Evolutionary conservation across 2,113 vertebrate species (phyloP), one percentile per base, ranked within the genome.

Genomic region (Cyanoderma ruficeps): DNA sequence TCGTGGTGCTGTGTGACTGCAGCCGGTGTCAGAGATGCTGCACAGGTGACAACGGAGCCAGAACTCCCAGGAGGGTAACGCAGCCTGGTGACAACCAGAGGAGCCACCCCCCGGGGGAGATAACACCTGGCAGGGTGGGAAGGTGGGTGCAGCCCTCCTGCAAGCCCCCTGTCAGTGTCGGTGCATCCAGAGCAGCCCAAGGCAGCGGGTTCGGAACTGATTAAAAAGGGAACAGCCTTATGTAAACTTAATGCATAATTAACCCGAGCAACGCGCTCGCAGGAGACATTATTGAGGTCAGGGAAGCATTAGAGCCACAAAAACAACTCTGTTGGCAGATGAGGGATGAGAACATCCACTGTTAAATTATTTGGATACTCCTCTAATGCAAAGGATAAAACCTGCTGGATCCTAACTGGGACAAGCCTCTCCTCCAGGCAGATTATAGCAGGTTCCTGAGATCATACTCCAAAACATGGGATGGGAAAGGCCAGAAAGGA

Each of bases 241-340:
- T 95, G 94, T 92, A 97, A 96, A 96, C 93, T 41, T 92, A 81
- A 94, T 96, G 96, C 93, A 96, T 97, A 96, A 96, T 96, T 97
- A 96, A 95, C 91, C 87, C 44, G 85, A 80, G 87, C 74, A 90
- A 81, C 1, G 0, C 84, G 23, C 83, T 91, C 4, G 0, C 75
- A 80, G 67, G 93, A 94, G 75, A 95, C 56, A 63, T 91, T 87
- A 96, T 50, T 88, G 93, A 95, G 85, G 93, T 88, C 93, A 83
- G 21, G 90, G 89, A 84, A 96, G 71, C 92, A 93, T 94, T 67
- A 93, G 50, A 95, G 71, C 52, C 90, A 94, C 59, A 80, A 93
- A 88, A 90, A 15, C 93, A 94, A 31, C 87, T 86, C 85, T 13
- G 12, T 22, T 0, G 0, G 52, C 44, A n/a, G 31, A 39, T 4